Base-by-base conservation (phyloP, 2,113 vertebrate genomes). In the Delphinus delphis region DNA sequence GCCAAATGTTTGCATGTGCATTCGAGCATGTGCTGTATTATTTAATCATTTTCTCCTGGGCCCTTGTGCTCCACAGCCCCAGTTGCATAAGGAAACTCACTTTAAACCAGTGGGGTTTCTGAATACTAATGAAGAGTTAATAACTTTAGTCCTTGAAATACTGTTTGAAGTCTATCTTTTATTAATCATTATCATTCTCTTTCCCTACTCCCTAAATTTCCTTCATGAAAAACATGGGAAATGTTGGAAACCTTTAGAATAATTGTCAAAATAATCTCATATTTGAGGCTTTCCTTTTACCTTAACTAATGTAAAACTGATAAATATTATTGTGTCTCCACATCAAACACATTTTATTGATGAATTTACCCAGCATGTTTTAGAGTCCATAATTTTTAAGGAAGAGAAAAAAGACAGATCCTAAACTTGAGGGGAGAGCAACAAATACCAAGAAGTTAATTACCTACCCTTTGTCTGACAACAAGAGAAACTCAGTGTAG, bases 1-100 rank as follows among this genome's bases (percentile, higher is more conserved):
- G 95, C 97, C 89, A 97, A 98, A 93, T 95, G 95, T 90, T 91
- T 92, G 67, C 68, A 68, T 84, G 80, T 55, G 36, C 65, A 8
- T 91, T 88, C 25, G 80, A 95, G 93, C 87, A 85, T 41, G 84
- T 44, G 73, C 20, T 73, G 63, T 81, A 89, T 85, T 96, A 97
- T 92, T 96, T 90, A 83, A 93, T 97, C 83, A 82, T 84, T 88
- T 97, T 97, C 80, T 90, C 83, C 62, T 47, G 23, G 33, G 67
- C 74, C n/a, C 86, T 86, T 86, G 91, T 44, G 63, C 26, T 80
- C 65, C 68, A 26, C 14, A 63, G 73, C 73, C 74, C 28, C 38
- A 47, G 14, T 20, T 91, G 85, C 47, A 93, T 55, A 79, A 86
- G 65, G 77, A 96, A 87, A 0, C 47, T 88, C 84, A 20, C 87